Conservation (phyloP, 2,797 vertebrate genomes). For the Amblyraja radiata region DNA sequence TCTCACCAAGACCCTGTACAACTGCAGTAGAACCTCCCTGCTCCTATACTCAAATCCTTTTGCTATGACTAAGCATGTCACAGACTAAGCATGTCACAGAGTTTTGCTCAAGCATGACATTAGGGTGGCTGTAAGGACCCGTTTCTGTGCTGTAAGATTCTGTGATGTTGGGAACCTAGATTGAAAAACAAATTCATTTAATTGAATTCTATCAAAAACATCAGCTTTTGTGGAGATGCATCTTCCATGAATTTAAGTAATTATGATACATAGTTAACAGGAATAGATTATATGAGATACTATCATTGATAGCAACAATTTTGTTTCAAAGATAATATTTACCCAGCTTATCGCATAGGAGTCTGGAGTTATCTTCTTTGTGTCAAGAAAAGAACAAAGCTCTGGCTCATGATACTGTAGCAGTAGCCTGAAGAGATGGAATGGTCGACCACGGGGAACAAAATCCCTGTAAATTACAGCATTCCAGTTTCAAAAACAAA, state of each 20-base stretch:
- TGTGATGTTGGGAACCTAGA: too few species aligned
- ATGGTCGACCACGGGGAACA: conserved; percentile 80
- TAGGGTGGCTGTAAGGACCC: too few species aligned
- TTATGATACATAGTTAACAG: neutral
- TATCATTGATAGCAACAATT: too few species aligned
- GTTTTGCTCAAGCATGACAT: too few species aligned
- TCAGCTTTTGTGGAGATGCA: neutral
- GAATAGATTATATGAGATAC: neutral
- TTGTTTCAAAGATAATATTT: conserved; percentile 51
- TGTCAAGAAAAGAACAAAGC: conserved; percentile 94
- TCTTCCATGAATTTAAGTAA: neutral
- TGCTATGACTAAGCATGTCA: too few species aligned
- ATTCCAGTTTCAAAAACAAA: neutral
- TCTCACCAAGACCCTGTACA: too few species aligned
- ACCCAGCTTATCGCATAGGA: conserved; percentile 93
- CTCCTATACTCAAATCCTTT: too few species aligned
- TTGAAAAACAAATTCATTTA: neutral
- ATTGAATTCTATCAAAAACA: neutral
- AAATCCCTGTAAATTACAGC: conserved; percentile 71
- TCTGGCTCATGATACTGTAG: conserved; percentile 97
- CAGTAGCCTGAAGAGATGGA: conserved; percentile 89
- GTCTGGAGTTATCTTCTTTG: conserved; percentile 97
- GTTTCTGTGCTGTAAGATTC: too few species aligned
- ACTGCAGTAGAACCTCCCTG: too few species aligned
- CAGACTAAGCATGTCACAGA: too few species aligned